Conservation (phyloP, 2,888 invertebrate genomes). For the Elysia crispata region DNA sequence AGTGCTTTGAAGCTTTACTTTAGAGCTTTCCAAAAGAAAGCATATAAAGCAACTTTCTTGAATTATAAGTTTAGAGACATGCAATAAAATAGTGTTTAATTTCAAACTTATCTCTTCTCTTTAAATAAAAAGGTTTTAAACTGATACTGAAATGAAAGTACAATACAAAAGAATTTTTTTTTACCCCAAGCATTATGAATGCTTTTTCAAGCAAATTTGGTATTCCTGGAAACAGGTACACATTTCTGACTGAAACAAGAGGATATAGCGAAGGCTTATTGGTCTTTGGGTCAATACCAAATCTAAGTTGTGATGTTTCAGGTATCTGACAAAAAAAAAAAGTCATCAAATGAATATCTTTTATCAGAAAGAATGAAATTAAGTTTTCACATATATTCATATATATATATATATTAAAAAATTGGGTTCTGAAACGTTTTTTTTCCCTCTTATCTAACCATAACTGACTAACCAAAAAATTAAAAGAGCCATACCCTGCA, state of each 20-base stretch:
- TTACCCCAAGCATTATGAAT: constrained; percentile 77
- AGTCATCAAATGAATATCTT: too few species aligned
- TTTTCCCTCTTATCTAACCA: too few species aligned
- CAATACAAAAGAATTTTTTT: background rate
- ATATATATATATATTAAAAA: too few species aligned
- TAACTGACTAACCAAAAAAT: too few species aligned
- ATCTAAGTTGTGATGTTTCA: constrained; percentile 78
- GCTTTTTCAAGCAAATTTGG: constrained; percentile 80
- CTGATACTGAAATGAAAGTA: background rate
- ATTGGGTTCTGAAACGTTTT: too few species aligned
- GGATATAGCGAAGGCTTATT: constrained; percentile 79
- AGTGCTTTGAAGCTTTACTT: too few species aligned
- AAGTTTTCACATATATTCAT: too few species aligned
- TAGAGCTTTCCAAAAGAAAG: too few species aligned
- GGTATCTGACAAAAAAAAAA: constrained; percentile 75
- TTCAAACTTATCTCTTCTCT: background rate
- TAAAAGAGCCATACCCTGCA: too few species aligned
- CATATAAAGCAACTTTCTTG: too few species aligned
- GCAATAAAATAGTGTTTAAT: background rate
- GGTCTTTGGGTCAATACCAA: constrained; percentile 78
- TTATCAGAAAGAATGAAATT: too few species aligned
- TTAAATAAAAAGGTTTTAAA: background rate
- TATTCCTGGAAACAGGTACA: constrained; percentile 85
- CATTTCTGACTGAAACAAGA: constrained; percentile 81
- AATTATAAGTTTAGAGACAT: too few species aligned